A percentile compares a stretch with the other conserved stretches of the same genome.
Conservation (phyloP, 2,888 invertebrate genomes). For the Phragmatobia fuliginosa region DNA sequence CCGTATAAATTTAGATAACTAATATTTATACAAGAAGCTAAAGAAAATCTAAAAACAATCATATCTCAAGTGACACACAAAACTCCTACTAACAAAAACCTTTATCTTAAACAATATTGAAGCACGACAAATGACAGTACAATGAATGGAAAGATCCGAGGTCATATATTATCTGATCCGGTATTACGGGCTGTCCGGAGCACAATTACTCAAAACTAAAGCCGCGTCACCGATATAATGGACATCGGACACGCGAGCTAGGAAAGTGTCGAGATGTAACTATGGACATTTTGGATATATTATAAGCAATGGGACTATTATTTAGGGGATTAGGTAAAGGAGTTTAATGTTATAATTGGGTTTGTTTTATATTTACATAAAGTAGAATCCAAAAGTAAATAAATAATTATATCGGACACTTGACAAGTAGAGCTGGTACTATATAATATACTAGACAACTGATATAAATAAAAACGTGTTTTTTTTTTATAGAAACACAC, state of each 20-base stretch:
- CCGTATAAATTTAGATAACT: too few relatives aligned
- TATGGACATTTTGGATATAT: slow-evolving; percentile 25
- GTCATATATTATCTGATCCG: slow-evolving; percentile 53
- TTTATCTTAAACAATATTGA: slow-evolving; percentile 40
- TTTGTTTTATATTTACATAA: too few relatives aligned
- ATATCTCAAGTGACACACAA: not conserved
- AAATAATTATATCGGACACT: too few relatives aligned
- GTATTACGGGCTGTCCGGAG: slow-evolving; percentile 56
- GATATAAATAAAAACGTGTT: too few relatives aligned
- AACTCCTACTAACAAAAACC: slow-evolving; percentile 12
- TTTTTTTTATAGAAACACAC: too few relatives aligned
- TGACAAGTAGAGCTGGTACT: too few relatives aligned
- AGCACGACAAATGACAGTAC: slow-evolving; percentile 41
- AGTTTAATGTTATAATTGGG: not conserved
- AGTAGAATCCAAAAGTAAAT: too few relatives aligned
- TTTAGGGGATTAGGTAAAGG: slow-evolving; percentile 11
- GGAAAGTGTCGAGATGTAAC: slow-evolving; percentile 49
- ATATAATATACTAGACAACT: too few relatives aligned
- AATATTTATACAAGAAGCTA: too few relatives aligned
- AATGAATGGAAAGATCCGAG: slow-evolving; percentile 46
- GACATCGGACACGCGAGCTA: slow-evolving; percentile 65
- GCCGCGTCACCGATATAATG: slow-evolving; percentile 68
- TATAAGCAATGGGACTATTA: slow-evolving; percentile 14
- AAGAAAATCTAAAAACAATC: not conserved
- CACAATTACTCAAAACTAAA: slow-evolving; percentile 70